Evolutionary conservation across 2,113 vertebrate species (phyloP).

Genomic region (Sinosuthora webbiana): DNA sequence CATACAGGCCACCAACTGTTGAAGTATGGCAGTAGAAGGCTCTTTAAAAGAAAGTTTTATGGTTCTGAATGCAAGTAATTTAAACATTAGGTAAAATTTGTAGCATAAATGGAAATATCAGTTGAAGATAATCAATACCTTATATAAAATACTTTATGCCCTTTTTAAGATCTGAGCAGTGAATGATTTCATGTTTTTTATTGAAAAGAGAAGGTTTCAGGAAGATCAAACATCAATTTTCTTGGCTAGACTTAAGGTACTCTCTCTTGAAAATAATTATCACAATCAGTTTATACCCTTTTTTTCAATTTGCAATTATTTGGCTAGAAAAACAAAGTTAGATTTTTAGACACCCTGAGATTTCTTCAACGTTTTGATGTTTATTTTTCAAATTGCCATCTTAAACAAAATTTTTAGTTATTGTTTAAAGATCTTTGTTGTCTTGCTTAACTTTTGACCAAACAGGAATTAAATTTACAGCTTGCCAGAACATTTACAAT

Average conservation of each 20-base stretch:
- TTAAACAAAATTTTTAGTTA: background rate
- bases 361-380: background rate
- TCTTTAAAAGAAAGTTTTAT: background rate
- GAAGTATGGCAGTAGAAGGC: background rate
- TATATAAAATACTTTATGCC: background rate
- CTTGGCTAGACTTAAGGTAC: background rate
- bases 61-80: background rate
- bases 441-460: background rate
- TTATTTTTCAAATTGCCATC: background rate
- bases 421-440: background rate
- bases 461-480: background rate
- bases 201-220: background rate
- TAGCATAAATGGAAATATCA: background rate
- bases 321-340: background rate
- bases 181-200: background rate
- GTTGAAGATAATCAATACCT: background rate
- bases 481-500: background rate
- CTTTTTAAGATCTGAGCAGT: background rate
- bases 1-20: background rate
- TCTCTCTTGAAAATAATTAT: background rate
- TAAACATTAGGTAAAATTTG: background rate
- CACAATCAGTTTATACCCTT: background rate
- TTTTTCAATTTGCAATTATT: background rate
- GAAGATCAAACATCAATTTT: background rate
- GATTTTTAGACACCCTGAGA: background rate